Evolutionary conservation across 2,888 invertebrate genomes (phyloP).

Genomic region (Dione vanillae): DNA sequence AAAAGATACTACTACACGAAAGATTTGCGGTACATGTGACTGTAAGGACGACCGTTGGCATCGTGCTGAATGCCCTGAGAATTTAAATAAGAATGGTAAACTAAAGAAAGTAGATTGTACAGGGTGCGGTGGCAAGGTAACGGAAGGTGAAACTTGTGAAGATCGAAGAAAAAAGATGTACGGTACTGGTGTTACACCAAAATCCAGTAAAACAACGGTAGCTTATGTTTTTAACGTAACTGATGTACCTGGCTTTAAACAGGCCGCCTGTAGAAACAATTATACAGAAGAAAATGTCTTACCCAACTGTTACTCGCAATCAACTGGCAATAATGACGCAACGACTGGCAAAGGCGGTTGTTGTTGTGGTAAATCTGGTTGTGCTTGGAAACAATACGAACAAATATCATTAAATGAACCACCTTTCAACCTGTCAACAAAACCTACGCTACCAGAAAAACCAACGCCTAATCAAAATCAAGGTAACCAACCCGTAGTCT

Average conservation of each 20-base stretch:
- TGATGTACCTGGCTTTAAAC: constrained; percentile 57
- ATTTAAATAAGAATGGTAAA: constrained; percentile 44
- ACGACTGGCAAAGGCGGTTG: constrained; percentile 48
- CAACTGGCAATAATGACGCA: constrained; percentile 37
- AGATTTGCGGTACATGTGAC: constrained; percentile 70
- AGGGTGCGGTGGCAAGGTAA: constrained; percentile 64
- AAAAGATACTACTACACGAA: constrained; percentile 56
- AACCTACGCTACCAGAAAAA: constrained; percentile 41
- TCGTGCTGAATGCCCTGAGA: constrained; percentile 66
- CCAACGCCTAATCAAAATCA: constrained; percentile 51
- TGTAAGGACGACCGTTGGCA: constrained; percentile 76
- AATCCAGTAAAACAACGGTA: constrained; percentile 58
- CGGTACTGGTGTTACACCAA: constrained; percentile 63
- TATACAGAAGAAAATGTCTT: constrained; percentile 57
- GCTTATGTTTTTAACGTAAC: constrained; percentile 61
- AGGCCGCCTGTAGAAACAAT: constrained; percentile 58
- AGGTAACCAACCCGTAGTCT: constrained; percentile 50
- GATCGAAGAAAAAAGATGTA: constrained; percentile 59
- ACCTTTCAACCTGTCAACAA: constrained; percentile 44
- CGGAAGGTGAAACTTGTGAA: constrained; percentile 65
- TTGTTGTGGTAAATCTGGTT: constrained; percentile 50
- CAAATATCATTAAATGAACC: constrained; percentile 41
- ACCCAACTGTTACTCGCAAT: constrained; percentile 47
- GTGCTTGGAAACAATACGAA: constrained; percentile 39
- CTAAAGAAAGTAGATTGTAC: constrained; percentile 53